Evolutionary conservation across 2,888 invertebrate genomes (phyloP).

Genomic region (Eupithecia subumbrata): DNA sequence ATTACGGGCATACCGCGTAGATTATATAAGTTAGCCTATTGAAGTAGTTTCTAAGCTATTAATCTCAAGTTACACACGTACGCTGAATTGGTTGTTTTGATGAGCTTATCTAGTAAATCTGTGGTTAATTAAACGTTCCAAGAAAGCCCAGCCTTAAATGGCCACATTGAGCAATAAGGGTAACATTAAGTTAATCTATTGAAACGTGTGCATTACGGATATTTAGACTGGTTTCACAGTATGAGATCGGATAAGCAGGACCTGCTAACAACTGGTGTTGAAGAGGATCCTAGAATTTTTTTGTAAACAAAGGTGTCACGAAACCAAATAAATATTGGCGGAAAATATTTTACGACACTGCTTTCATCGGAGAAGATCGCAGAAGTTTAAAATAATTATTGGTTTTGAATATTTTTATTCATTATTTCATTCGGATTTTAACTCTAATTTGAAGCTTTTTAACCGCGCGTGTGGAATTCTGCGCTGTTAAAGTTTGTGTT

Average conservation of each 20-base stretch:
- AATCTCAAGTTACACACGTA: constrained; percentile 41
- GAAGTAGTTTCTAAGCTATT: constrained; percentile 55
- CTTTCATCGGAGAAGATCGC: too few relatives aligned
- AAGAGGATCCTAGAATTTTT: too few relatives aligned
- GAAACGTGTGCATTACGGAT: background rate
- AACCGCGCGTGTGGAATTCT: too few relatives aligned
- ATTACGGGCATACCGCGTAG: constrained; percentile 58
- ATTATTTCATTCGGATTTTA: too few relatives aligned
- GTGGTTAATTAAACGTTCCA: constrained; percentile 10
- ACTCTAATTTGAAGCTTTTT: too few relatives aligned
- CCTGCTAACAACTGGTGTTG: too few relatives aligned
- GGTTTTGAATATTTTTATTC: too few relatives aligned
- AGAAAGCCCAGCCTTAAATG: background rate
- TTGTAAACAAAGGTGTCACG: too few relatives aligned
- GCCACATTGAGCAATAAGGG: background rate
- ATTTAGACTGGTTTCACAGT: background rate
- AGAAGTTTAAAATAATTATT: too few relatives aligned
- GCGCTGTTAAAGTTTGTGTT: too few relatives aligned
- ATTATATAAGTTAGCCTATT: constrained; percentile 71
- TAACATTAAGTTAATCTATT: background rate
- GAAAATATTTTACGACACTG: too few relatives aligned
- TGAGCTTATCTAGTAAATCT: constrained; percentile 10
- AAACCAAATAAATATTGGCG: too few relatives aligned
- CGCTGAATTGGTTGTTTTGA: constrained; percentile 20
- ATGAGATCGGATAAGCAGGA: background rate